A percentile compares a stretch with the other conserved stretches of the same genome.
Conservation (phyloP, 2,113 vertebrate species). For the Picathartes gymnocephalus region DNA sequence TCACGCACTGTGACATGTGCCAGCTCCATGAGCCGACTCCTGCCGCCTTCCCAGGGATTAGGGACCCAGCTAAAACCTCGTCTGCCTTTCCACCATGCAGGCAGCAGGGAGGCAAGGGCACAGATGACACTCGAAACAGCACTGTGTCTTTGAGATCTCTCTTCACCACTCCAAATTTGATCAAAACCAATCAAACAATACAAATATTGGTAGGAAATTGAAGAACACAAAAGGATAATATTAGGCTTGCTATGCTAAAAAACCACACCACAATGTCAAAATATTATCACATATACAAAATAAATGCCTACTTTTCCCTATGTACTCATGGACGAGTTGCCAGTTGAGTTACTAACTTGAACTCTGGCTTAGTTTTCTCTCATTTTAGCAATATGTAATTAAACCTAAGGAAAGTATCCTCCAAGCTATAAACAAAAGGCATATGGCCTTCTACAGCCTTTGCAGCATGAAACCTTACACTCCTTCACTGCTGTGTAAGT, state of each 20-base stretch:
- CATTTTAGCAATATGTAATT: background rate
- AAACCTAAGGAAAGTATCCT: background rate
- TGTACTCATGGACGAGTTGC: background rate
- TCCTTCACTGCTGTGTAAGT: background rate
- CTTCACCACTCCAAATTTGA: background rate
- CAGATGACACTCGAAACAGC: background rate
- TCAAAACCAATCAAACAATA: background rate
- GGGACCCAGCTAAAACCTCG: background rate
- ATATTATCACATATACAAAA: background rate
- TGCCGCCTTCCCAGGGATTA: background rate
- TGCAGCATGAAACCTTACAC: background rate
- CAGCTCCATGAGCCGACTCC: background rate
- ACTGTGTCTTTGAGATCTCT: background rate
- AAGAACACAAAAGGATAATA: background rate
- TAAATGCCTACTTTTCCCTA: background rate
- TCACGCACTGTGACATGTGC: fast-evolving
- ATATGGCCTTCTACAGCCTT: background rate
- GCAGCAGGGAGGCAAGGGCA: background rate
- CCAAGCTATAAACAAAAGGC: background rate
- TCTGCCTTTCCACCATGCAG: background rate
- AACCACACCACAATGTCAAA: background rate
- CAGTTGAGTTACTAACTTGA: background rate
- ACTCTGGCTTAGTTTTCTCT: background rate
- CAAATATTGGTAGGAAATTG: background rate
- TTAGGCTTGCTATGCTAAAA: background rate